Percentiles rank a stretch among this genome's conserved stretches.
phyloP scores from a whole-genome alignment of 2,797 vertebrate species.

The Anniella stebbinsi region DNA sequence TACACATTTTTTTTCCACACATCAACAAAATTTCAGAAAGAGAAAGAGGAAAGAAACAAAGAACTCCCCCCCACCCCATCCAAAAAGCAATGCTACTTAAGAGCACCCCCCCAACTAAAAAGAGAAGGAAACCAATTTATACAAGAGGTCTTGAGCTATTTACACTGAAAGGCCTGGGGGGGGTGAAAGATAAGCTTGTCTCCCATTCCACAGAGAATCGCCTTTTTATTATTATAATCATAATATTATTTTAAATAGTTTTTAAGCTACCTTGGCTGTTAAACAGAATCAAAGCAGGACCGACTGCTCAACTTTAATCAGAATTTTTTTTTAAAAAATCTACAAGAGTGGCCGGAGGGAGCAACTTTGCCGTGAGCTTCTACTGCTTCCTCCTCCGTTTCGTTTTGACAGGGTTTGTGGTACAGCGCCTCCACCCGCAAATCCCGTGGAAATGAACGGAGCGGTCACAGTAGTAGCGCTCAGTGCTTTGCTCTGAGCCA shows the following conservation, averaged over 20 bases:
- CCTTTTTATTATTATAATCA: conserved; percentile 67
- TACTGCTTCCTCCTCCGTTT: background rate
- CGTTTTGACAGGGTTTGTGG: background rate
- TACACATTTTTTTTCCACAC: conserved; percentile 53
- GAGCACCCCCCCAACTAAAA: conserved; percentile 63
- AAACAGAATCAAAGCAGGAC: conserved; percentile 79
- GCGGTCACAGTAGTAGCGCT: background rate
- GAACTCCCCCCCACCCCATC: conserved; percentile 13
- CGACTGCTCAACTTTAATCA: conserved; percentile 76
- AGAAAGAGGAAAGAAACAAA: conserved; percentile 1
- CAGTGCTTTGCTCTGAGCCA: conserved; percentile 7
- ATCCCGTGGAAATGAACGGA: conserved; percentile 3
- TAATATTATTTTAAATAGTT: conserved; percentile 80
- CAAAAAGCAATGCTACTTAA: conserved; percentile 72
- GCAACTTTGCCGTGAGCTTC: background rate
- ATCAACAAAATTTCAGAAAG: conserved; percentile 47
- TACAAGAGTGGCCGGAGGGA: conserved; percentile 72
- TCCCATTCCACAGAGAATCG: conserved; percentile 73
- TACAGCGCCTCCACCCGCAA: background rate
- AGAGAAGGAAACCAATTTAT: conserved; percentile 73
- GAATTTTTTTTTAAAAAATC: conserved; percentile 71
- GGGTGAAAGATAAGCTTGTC: conserved; percentile 71
- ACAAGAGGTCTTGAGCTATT: conserved; percentile 75
- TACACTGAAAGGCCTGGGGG: conserved; percentile 76
- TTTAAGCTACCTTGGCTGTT: conserved; percentile 78